Conservation (phyloP, 2,113 vertebrate genomes). For the Laticauda colubrina region DNA sequence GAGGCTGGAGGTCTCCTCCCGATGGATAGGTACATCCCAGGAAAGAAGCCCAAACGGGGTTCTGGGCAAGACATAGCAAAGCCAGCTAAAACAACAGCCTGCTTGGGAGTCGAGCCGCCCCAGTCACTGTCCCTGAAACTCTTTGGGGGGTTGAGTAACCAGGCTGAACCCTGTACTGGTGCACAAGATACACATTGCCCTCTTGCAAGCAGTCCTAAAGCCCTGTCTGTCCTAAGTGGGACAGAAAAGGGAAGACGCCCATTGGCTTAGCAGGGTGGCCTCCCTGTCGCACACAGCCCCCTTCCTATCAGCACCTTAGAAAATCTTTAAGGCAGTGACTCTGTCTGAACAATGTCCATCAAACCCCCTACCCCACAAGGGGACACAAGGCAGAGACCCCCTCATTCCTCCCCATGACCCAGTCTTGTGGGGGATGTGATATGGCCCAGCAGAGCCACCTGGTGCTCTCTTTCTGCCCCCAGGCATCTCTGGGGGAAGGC, state of each 20-base stretch:
- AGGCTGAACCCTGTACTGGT: neutral
- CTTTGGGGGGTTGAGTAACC: neutral
- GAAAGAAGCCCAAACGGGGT: neutral
- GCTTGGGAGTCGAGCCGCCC: neutral
- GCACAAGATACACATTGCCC: neutral
- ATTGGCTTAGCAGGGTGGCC: neutral
- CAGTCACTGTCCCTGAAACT: neutral
- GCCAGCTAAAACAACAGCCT: neutral
- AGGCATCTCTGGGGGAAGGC: neutral
- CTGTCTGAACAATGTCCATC: neutral
- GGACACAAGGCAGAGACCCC: neutral
- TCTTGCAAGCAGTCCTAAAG: neutral
- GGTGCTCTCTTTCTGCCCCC: neutral
- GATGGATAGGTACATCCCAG: neutral
- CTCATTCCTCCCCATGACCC: neutral
- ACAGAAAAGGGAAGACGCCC: neutral
- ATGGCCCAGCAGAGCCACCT: neutral
- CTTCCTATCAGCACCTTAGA: neutral
- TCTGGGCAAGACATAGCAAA: neutral
- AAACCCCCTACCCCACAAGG: neutral
- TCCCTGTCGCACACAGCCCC: neutral
- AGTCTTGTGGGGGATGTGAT: fast-evolving
- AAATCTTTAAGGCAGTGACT: neutral
- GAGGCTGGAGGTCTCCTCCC: neutral
- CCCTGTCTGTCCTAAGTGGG: neutral